Conservation (phyloP, 2,113 vertebrate genomes). For the Pollachius pollachius region DNA sequence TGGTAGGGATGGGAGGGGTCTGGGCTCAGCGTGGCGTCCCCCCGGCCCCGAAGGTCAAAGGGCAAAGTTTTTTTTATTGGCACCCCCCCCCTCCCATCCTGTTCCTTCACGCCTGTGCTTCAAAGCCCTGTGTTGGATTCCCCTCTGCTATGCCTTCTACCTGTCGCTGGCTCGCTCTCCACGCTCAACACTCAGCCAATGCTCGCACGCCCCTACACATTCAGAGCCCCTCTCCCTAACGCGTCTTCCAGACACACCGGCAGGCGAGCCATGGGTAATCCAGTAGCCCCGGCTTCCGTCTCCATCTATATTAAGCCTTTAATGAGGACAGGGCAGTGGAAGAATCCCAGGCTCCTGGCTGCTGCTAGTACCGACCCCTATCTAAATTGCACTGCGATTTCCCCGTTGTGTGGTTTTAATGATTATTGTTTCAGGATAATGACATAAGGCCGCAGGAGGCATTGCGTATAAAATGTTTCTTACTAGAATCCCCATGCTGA, state of each 20-base stretch:
- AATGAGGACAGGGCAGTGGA: conserved; percentile 6
- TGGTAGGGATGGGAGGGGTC: too few species aligned
- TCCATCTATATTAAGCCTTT: conserved; percentile 25
- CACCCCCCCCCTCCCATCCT: conserved; percentile 4
- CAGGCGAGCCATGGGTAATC: conserved; percentile 16
- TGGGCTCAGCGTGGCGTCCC: too few species aligned
- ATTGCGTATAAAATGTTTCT: conserved; percentile 27
- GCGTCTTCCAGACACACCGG: conserved; percentile 27
- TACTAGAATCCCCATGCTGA: conserved; percentile 37
- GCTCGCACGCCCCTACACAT: conserved; percentile 9
- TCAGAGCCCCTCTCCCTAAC: background rate
- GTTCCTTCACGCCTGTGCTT: conserved; percentile 48
- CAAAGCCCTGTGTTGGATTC: conserved; percentile 52
- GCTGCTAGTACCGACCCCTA: conserved; percentile 18
- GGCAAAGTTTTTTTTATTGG: conserved; percentile 39
- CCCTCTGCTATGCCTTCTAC: conserved; percentile 34
- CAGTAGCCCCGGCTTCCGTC: background rate
- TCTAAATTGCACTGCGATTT: conserved; percentile 26
- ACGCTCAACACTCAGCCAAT: background rate
- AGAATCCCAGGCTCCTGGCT: conserved; percentile 9
- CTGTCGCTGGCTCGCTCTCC: conserved; percentile 15
- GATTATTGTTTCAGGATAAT: conserved; percentile 15
- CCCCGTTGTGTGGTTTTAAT: conserved; percentile 39
- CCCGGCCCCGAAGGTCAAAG: too few species aligned
- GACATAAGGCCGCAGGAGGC: conserved; percentile 37